Percentiles rank a stretch among this genome's conserved stretches.
Evolutionary conservation across 2,888 invertebrate species (phyloP).

Genomic region (Blomia tropicalis): DNA sequence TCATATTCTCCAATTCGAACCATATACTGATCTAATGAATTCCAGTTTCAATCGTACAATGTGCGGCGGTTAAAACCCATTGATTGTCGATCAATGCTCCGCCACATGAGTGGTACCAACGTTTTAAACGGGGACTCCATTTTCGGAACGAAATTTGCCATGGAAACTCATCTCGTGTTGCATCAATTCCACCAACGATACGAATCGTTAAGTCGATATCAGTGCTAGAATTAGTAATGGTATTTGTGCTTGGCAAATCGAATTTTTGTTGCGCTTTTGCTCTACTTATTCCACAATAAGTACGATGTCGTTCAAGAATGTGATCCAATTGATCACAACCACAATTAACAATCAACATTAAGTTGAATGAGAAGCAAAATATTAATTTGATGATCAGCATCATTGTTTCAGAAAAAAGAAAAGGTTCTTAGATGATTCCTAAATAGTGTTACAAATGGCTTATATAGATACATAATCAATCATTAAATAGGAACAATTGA

Average conservation of each 20-base stretch:
- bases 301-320: slow-evolving; percentile 32
- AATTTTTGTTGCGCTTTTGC: background rate
- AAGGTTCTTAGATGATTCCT: background rate
- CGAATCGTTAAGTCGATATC: background rate
- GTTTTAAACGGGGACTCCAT: background rate
- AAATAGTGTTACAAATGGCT: too few relatives aligned
- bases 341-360: too few relatives aligned
- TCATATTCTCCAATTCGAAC: slow-evolving; percentile 25
- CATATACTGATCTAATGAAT: slow-evolving; percentile 2
- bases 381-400: background rate
- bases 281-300: slow-evolving; percentile 8
- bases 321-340: background rate
- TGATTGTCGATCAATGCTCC: background rate
- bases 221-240: background rate
- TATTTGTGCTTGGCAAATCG: too few relatives aligned
- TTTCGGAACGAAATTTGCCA: slow-evolving; percentile 25
- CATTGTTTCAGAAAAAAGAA: background rate
- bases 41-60: too few relatives aligned
- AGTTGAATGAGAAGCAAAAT: background rate
- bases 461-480: too few relatives aligned
- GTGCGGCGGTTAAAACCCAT: slow-evolving; percentile 9
- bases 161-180: slow-evolving; percentile 22
- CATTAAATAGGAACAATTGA: too few relatives aligned
- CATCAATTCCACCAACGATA: slow-evolving; percentile 24
- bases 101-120: slow-evolving; percentile 9